Base-by-base conservation (phyloP, 2,888 invertebrate species). In the Embidobia sp. region DNA sequence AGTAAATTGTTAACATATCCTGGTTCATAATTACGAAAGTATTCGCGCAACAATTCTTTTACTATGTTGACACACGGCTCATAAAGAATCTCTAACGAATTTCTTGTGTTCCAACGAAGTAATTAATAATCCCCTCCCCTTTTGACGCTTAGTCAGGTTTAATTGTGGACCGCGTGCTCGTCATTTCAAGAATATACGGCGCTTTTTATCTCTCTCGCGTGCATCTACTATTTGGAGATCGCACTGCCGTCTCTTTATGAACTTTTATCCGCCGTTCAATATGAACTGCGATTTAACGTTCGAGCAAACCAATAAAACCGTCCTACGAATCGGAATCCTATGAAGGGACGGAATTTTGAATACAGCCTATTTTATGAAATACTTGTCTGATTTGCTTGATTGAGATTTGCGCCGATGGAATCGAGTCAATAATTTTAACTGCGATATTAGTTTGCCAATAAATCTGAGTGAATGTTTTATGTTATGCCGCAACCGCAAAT, bases 251-350 rank as follows among this genome's bases (percentile, higher is more conserved):
- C 51, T 64, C 73, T 64, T 64, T 73, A 73, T 64, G 64, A 73
- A 73, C 64, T 73, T 73, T 73, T 64, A 64, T 73, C 27, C 64
- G n/a, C 26, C 49, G 64, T 37, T 64, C 73, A 64, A 73, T 64
- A 73, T 73, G 57, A 64, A 55, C 53, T 35, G 19, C 72, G 48
- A 48, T 61, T 59, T 69, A 44, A 69, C 46, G 22, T 51, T 46
- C 61, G 61, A 61, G 37, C 70, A 27, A 63, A 72, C 70, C 70
- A 72, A 72, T 72, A 61, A 22, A 63, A 53, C 35, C 59, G 59
- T 33, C 19, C 42, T 40, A 26, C 42, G 37, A 67, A 67, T 55
- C 37, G 55, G 53, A 67, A 49, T 69, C 51, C 59, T 22, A 27
- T 37, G 48, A 69, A 69, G 59, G 49, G 51, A 59, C 33, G 69